Conservation (phyloP, 2,888 invertebrate genomes). For the Latrodectus elegans region DNA sequence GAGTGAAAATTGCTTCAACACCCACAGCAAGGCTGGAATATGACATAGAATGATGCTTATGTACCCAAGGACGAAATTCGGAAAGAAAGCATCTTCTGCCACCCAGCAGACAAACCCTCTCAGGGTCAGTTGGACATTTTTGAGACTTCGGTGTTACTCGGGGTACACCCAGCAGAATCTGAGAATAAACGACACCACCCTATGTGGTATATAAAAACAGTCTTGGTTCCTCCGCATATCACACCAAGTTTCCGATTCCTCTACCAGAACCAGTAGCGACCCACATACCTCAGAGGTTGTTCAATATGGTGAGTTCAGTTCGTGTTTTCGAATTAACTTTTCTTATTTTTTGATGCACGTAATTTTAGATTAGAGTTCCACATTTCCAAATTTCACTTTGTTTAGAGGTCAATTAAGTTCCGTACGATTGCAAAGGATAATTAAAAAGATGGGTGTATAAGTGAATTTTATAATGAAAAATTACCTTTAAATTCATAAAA, state of each 20-base stretch:
- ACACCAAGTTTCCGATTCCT: constrained; percentile 14
- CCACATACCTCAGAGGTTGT: background rate
- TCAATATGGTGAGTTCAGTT: constrained; percentile 42
- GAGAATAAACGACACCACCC: constrained; percentile 51
- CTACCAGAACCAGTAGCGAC: background rate
- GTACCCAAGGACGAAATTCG: constrained; percentile 29
- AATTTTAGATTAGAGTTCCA: no score
- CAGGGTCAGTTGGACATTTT: constrained; percentile 66
- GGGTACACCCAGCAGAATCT: constrained; percentile 32
- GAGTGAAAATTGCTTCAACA: constrained; percentile 24
- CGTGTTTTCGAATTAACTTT: background rate
- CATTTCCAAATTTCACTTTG: no score
- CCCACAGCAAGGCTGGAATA: constrained; percentile 22
- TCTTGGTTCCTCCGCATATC: background rate
- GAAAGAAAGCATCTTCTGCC: constrained; percentile 35
- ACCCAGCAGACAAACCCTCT: constrained; percentile 42
- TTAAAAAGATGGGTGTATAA: no score
- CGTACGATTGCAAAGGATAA: no score
- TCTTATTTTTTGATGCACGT: background rate
- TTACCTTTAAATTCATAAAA: no score
- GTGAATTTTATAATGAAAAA: no score
- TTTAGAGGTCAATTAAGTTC: no score
- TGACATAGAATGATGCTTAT: constrained; percentile 18
- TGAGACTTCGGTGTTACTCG: constrained; percentile 17
- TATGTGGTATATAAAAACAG: constrained; percentile 49